Evolutionary conservation across 1,140 invertebrate genomes (phyloP).

Genomic region (Macrotrachela quadricornifera): DNA sequence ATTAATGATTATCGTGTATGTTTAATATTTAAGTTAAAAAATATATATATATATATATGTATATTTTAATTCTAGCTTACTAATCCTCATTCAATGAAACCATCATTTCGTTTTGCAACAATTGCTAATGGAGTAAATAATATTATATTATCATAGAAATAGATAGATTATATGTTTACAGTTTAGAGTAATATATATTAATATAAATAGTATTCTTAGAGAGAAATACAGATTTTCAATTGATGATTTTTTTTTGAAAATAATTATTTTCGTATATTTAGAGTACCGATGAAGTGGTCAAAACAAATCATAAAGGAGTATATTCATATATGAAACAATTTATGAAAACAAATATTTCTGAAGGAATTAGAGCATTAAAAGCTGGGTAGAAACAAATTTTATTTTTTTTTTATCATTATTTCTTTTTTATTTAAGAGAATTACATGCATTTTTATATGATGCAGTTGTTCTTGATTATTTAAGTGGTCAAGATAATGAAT

Average conservation of each 20-base stretch:
- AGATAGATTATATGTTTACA: no score
- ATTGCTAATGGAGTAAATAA: constrained; percentile 51
- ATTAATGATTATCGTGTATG: constrained; percentile 57
- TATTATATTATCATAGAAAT: no score
- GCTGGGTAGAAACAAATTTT: constrained; percentile 39
- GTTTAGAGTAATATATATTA: no score
- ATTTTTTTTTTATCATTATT: not conserved
- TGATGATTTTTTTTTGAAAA: no score
- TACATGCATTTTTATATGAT: constrained; percentile 96
- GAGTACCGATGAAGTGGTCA: constrained; percentile 75
- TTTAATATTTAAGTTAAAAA: no score
- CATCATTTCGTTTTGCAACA: constrained; percentile 78
- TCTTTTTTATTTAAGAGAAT: constrained; percentile 38
- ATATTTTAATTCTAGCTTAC: constrained; percentile 42
- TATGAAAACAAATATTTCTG: constrained; percentile 59
- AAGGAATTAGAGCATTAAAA: constrained; percentile 66
- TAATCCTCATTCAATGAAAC: constrained; percentile 60
- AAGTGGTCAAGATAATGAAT: constrained; percentile 82
- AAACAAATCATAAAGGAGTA: constrained; percentile 54
- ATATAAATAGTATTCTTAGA: no score
- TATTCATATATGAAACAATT: constrained; percentile 67
- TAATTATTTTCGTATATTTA: no score
- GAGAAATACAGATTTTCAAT: no score
- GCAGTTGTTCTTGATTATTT: constrained; percentile 88
- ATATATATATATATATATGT: not conserved